A percentile compares a stretch with the other conserved stretches of the same genome.
Evolutionary conservation across 2,113 vertebrate species (phyloP).

Genomic region (Dipodomys ordii): DNA sequence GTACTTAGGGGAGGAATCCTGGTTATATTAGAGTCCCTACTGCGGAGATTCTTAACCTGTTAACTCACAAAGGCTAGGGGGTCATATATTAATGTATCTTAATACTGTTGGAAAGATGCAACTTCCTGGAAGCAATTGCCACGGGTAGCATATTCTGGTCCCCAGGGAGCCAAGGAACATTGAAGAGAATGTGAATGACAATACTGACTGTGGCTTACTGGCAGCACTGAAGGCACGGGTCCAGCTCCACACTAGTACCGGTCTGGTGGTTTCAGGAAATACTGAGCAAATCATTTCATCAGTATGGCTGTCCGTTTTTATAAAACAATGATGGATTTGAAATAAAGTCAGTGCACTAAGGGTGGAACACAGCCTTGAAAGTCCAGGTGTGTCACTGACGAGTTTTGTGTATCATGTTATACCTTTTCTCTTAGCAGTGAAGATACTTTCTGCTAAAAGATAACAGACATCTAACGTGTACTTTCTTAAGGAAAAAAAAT

Average conservation of each 20-base stretch:
- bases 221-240: neutral
- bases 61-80: neutral
- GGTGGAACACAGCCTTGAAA: neutral
- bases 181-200: neutral
- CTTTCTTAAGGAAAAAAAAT: neutral
- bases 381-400: neutral
- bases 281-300: neutral
- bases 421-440: neutral
- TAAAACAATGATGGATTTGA: neutral
- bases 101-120: neutral
- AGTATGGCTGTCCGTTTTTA: neutral
- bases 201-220: neutral
- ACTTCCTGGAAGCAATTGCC: neutral
- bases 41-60: neutral
- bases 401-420: neutral
- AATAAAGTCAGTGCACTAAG: neutral
- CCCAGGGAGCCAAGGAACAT: neutral
- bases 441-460: neutral
- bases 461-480: neutral
- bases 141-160: neutral
- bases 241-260: neutral
- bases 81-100: neutral
- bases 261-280: neutral
- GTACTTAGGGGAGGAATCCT: too few relatives aligned
- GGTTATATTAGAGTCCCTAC: too few relatives aligned